Conservation (phyloP, 2,113 vertebrate genomes). For the Eurystomus gularis region DNA sequence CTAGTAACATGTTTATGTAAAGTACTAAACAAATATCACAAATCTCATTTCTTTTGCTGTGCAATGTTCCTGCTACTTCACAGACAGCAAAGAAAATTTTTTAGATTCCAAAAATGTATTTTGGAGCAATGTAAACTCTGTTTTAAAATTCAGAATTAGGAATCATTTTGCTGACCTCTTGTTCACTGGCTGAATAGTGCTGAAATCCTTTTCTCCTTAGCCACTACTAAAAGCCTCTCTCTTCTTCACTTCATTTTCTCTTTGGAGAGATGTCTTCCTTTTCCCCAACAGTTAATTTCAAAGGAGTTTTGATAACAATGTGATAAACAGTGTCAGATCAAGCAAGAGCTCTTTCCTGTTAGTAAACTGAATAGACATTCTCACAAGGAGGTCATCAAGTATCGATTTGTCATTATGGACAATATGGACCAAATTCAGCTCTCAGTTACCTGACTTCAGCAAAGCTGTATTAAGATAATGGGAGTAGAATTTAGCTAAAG, state of each 20-base stretch:
- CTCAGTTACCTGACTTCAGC: not conserved
- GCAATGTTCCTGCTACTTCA: not conserved
- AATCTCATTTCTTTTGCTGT: not conserved
- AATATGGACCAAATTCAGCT: not conserved
- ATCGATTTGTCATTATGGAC: not conserved
- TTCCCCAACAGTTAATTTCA: not conserved
- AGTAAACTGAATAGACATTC: not conserved
- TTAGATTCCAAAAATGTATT: not conserved
- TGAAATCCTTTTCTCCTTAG: not conserved
- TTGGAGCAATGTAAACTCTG: not conserved
- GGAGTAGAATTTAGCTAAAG: not conserved
- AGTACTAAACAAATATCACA: not conserved
- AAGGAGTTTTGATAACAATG: not conserved
- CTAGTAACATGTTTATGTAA: not conserved
- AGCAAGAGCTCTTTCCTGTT: not conserved
- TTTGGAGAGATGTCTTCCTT: not conserved
- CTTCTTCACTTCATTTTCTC: not conserved
- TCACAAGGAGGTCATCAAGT: slow-evolving; percentile 12
- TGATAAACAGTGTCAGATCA: slow-evolving; percentile 11
- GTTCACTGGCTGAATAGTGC: not conserved
- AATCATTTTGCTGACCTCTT: not conserved
- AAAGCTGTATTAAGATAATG: not conserved
- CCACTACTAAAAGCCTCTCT: not conserved
- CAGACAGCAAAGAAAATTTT: not conserved
- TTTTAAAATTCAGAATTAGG: not conserved